These are phyloP conservation scores for Atopsyche davidsoni DNA, from an alignment of 1,140 invertebrate genomes.

Conservation along the genomic window DNA sequence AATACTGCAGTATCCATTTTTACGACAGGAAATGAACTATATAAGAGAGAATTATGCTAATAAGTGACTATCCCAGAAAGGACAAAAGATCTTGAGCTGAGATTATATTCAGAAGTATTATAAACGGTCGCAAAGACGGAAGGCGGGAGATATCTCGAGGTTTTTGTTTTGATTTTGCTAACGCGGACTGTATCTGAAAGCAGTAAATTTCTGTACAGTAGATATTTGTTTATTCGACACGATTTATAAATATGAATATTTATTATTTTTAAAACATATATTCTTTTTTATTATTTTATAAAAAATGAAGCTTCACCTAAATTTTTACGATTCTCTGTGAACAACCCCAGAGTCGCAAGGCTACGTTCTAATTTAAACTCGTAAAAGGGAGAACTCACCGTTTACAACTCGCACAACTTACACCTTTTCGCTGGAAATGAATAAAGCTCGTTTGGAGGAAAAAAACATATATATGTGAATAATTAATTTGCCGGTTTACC, in stretches of 20 bases:
- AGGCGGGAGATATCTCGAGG: neutral
- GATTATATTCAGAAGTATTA: slow-evolving; percentile 2
- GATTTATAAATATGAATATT: neutral
- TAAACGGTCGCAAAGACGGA: slow-evolving; percentile 2
- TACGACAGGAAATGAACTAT: slow-evolving; percentile 11
- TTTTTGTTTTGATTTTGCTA: too few species aligned
- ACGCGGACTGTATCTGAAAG: neutral
- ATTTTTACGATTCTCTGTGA: neutral
- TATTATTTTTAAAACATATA: neutral
- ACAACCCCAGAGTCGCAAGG: neutral
- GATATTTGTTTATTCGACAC: neutral
- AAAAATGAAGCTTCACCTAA: neutral
- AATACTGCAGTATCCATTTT: slow-evolving; percentile 11
- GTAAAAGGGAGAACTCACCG: slow-evolving; percentile 7
- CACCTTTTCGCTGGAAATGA: slow-evolving; percentile 14
- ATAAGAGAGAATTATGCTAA: slow-evolving; percentile 8
- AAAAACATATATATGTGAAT: slow-evolving; percentile 12
- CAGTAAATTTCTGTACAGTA: neutral
- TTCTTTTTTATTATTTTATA: neutral
- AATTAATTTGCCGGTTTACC: slow-evolving; percentile 19
- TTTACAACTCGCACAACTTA: slow-evolving; percentile 11
- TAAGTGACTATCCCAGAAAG: slow-evolving; percentile 1
- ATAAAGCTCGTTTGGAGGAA: neutral
- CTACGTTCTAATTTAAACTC: neutral
- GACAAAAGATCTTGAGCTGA: slow-evolving; percentile 7